phyloP scores from a whole-genome alignment of 2,797 vertebrate genomes.

The Yasuhikotakia modesta region DNA sequence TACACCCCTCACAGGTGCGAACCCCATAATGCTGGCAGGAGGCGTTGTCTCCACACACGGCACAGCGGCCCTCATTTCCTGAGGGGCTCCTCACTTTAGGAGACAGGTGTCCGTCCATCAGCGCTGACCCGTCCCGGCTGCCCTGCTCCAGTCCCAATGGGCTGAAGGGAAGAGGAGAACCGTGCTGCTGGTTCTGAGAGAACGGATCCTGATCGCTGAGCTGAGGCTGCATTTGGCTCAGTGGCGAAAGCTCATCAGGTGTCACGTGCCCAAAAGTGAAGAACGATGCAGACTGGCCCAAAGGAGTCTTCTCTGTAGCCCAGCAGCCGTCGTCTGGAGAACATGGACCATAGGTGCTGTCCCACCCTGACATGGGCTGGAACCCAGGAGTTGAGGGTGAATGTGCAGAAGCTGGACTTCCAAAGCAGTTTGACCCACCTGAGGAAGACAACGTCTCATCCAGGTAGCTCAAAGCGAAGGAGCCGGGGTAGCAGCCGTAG shows the following conservation, averaged over 20 bases:
- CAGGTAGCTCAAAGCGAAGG: slow-evolving; percentile 79
- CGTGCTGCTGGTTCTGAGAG: slow-evolving; percentile 60
- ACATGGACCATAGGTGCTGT: slow-evolving; percentile 84
- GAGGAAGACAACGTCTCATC: slow-evolving; percentile 87
- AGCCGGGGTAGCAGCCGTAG: slow-evolving; percentile 89
- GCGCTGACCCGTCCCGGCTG: slow-evolving; percentile 73
- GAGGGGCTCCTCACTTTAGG: slow-evolving; percentile 77
- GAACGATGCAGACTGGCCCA: slow-evolving; percentile 78
- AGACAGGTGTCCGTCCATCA: slow-evolving; percentile 75
- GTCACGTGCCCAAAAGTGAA: slow-evolving; percentile 75
- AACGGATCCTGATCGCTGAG: slow-evolving; percentile 71
- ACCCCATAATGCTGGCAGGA: slow-evolving; percentile 97
- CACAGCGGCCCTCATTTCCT: slow-evolving; percentile 86
- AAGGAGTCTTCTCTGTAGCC: slow-evolving; percentile 80
- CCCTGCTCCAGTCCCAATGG: slow-evolving; percentile 74
- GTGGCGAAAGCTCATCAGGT: slow-evolving; percentile 66
- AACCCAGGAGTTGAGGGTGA: slow-evolving; percentile 87
- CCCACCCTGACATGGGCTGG: slow-evolving; percentile 83
- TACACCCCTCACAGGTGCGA: slow-evolving; percentile 93
- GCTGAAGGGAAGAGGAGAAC: slow-evolving; percentile 68
- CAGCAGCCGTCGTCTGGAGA: slow-evolving; percentile 84
- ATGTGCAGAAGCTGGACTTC: slow-evolving; percentile 84
- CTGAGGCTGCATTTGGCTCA: slow-evolving; percentile 62
- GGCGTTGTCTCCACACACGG: slow-evolving; percentile 94
- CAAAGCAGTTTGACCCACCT: slow-evolving; percentile 87